Conservation (phyloP, 2,797 vertebrate species). For the Hozukius guyotensis region DNA sequence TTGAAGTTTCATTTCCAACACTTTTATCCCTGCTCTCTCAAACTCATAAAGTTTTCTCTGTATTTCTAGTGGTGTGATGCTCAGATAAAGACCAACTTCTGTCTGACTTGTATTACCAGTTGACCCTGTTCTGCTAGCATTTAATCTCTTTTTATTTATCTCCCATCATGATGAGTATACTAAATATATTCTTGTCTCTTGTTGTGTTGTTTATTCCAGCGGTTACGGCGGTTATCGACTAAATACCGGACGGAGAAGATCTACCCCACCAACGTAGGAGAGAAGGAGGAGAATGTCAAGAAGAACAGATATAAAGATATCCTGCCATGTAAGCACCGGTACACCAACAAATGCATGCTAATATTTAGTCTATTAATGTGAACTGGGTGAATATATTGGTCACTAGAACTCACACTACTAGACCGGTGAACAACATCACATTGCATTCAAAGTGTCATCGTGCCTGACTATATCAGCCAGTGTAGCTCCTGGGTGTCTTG, state of each 20-base stretch:
- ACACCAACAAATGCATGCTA: not conserved
- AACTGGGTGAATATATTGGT: not conserved
- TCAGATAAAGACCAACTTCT: not conserved
- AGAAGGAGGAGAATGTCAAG: slow-evolving; percentile 98
- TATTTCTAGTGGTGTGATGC: not conserved
- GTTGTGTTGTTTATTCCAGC: slow-evolving; percentile 78
- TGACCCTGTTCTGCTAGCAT: not conserved
- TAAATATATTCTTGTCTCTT: slow-evolving; percentile 18
- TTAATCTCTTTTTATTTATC: not conserved
- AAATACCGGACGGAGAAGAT: slow-evolving; percentile 99
- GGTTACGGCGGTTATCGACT: slow-evolving; percentile 94
- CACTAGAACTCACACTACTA: no score
- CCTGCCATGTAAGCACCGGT: slow-evolving; percentile 90
- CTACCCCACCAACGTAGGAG: slow-evolving; percentile 94
- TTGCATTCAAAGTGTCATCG: no score
- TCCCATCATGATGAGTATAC: not conserved
- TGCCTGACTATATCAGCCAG: not conserved
- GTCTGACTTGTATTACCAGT: not conserved
- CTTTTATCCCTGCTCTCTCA: not conserved
- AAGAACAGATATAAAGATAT: slow-evolving; percentile 99
- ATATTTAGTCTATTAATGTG: not conserved
- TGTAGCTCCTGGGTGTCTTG: not conserved
- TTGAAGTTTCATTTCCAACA: not conserved
- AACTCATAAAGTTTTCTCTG: not conserved
- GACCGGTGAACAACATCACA: no score